These are phyloP conservation scores for Andrena minutula DNA, from an alignment of 2,888 invertebrate species.

Conservation along the genomic window DNA sequence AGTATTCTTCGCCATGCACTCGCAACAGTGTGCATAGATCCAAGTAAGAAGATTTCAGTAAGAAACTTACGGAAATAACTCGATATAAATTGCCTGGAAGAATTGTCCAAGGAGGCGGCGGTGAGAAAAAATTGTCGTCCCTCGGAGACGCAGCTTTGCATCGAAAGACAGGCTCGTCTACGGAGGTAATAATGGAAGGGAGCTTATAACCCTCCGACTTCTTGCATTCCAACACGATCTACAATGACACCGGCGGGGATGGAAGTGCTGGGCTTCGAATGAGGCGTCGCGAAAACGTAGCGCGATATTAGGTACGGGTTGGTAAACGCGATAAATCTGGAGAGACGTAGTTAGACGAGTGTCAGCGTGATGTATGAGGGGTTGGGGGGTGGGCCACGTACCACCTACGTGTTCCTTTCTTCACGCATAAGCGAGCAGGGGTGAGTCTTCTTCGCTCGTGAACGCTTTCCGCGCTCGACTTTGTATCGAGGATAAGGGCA, in stretches of 20 bases:
- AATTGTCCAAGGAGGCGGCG: neutral
- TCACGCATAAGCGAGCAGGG: slow-evolving; percentile 51
- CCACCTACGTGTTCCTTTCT: slow-evolving; percentile 63
- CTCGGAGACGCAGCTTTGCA: neutral
- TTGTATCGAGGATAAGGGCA: slow-evolving; percentile 61
- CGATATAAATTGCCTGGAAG: neutral
- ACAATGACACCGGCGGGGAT: slow-evolving; percentile 49
- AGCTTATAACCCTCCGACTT: slow-evolving; percentile 61
- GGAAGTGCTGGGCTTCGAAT: slow-evolving; percentile 46
- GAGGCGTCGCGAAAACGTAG: slow-evolving; percentile 68
- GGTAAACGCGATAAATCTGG: slow-evolving; percentile 82
- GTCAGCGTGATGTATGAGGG: slow-evolving; percentile 81
- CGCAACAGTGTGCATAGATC: too few relatives aligned
- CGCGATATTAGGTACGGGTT: slow-evolving; percentile 77
- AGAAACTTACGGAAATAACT: too few relatives aligned
- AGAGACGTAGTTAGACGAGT: slow-evolving; percentile 79
- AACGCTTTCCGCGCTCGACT: slow-evolving; percentile 46
- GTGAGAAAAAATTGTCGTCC: neutral
- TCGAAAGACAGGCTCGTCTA: slow-evolving; percentile 5
- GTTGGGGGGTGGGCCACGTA: slow-evolving; percentile 59
- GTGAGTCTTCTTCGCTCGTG: slow-evolving; percentile 41
- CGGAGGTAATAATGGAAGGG: slow-evolving; percentile 51
- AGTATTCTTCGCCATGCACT: too few relatives aligned
- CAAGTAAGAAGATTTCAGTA: too few relatives aligned
- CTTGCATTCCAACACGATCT: slow-evolving; percentile 66